Evolutionary conservation across 1,140 invertebrate species (phyloP).

Genomic region (Triops cancriformis): DNA sequence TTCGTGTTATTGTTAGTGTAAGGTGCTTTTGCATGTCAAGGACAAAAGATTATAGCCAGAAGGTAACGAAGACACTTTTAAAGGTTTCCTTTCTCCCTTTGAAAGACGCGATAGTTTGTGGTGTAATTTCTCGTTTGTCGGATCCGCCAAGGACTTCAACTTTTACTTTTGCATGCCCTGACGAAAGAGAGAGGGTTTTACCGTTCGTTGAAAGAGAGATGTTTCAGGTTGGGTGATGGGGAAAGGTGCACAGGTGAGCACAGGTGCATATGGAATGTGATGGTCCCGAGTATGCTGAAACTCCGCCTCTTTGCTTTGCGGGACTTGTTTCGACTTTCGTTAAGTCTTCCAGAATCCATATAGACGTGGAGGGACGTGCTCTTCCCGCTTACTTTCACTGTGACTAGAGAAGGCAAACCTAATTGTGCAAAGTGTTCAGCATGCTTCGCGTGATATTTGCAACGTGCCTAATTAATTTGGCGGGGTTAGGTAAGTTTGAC

Average conservation of each 20-base stretch:
- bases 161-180: background rate
- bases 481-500: background rate
- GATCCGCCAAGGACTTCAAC: background rate
- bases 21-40: background rate
- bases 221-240: background rate
- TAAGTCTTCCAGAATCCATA: background rate
- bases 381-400: background rate
- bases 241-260: background rate
- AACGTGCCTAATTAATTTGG: background rate
- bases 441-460: background rate
- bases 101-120: background rate
- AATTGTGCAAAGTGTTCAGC: background rate
- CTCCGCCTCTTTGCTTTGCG: background rate
- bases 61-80: background rate
- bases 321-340: background rate
- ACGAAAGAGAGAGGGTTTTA: background rate
- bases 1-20: no score
- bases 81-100: background rate
- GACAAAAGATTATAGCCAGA: background rate
- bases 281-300: background rate
- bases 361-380: background rate
- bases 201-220: background rate
- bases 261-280: background rate
- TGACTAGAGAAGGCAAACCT: conserved; percentile 1
- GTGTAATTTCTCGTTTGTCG: background rate